phyloP scores from a whole-genome alignment of 2,888 invertebrate genomes.

The Drosophila helvetica region DNA sequence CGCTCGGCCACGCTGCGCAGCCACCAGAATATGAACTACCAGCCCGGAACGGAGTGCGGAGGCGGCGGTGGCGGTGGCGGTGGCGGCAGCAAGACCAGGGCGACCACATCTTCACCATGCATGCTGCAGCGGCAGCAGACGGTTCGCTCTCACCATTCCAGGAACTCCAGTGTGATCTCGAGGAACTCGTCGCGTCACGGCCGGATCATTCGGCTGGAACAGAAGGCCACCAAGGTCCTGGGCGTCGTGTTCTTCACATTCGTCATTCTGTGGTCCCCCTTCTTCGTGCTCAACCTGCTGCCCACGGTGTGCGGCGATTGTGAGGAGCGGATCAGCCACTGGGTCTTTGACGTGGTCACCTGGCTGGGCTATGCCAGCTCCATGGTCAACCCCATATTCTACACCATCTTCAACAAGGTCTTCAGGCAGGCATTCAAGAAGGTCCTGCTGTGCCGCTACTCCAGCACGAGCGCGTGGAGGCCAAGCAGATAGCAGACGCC shows the following conservation, averaged over 20 bases:
- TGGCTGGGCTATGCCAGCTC: slow-evolving; percentile 98
- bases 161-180: slow-evolving; percentile 92
- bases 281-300: slow-evolving; percentile 94
- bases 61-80: slow-evolving; percentile 23
- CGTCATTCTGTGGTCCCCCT: slow-evolving; percentile 97
- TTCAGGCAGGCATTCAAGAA: slow-evolving; percentile 96
- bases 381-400: slow-evolving; percentile 97
- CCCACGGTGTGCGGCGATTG: slow-evolving; percentile 93
- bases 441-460: slow-evolving; percentile 91
- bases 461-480: slow-evolving; percentile 85
- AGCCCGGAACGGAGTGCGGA: slow-evolving; percentile 20
- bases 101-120: slow-evolving; percentile 86
- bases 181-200: slow-evolving; percentile 93
- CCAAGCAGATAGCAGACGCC: slow-evolving; percentile 85
- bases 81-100: slow-evolving; percentile 79
- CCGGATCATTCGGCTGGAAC: slow-evolving; percentile 93
- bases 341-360: slow-evolving; percentile 93
- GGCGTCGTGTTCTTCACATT: slow-evolving; percentile 98
- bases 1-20: slow-evolving; percentile 87
- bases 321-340: slow-evolving; percentile 89
- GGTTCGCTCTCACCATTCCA: slow-evolving; percentile 89
- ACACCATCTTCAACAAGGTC: slow-evolving; percentile 97
- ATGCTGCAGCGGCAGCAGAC: slow-evolving; percentile 86
- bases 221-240: slow-evolving; percentile 97
- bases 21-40: slow-evolving; percentile 83